Conservation (phyloP, 2,797 vertebrate genomes). For the Dendrocincla fuliginosa region DNA sequence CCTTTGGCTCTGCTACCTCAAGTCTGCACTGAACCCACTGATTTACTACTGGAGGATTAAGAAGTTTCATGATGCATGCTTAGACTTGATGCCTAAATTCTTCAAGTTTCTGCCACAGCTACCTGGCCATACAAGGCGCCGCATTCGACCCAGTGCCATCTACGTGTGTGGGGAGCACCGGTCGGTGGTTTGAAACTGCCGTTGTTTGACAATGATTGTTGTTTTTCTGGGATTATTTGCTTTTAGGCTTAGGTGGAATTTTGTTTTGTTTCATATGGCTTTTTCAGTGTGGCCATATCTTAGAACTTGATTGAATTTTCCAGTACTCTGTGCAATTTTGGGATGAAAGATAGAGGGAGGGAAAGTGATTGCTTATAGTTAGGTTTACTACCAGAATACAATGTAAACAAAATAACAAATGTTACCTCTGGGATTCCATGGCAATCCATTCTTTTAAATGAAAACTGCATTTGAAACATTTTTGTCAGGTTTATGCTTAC, state of each 20-base stretch:
- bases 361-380: neutral
- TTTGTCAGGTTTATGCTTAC: slow-evolving; percentile 70
- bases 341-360: neutral
- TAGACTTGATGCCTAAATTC: slow-evolving; percentile 95
- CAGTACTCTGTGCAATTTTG: slow-evolving; percentile 43
- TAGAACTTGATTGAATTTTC: slow-evolving; percentile 42
- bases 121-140: slow-evolving; percentile 88
- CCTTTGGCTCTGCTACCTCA: slow-evolving; percentile 99
- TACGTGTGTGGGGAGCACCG: slow-evolving; percentile 94
- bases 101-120: slow-evolving; percentile 94
- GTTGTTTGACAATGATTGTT: neutral
- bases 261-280: slow-evolving; percentile 42
- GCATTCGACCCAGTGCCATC: slow-evolving; percentile 92
- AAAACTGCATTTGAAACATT: slow-evolving; percentile 48
- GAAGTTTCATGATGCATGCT: slow-evolving; percentile 97
- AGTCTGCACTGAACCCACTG: slow-evolving; percentile 96
- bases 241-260: slow-evolving; percentile 38
- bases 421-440: slow-evolving; percentile 75
- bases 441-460: slow-evolving; percentile 59
- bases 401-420: slow-evolving; percentile 74
- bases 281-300: slow-evolving; percentile 50
- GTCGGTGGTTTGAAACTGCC: slow-evolving; percentile 83
- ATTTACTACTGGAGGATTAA: slow-evolving; percentile 99
- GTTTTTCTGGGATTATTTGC: slow-evolving; percentile 27
- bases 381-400: slow-evolving; percentile 71